A percentile compares a stretch with the other conserved stretches of the same genome.
These are phyloP conservation scores for Exephanes ischioxanthus DNA, from an alignment of 2,888 invertebrate species.

Conservation along the genomic window DNA sequence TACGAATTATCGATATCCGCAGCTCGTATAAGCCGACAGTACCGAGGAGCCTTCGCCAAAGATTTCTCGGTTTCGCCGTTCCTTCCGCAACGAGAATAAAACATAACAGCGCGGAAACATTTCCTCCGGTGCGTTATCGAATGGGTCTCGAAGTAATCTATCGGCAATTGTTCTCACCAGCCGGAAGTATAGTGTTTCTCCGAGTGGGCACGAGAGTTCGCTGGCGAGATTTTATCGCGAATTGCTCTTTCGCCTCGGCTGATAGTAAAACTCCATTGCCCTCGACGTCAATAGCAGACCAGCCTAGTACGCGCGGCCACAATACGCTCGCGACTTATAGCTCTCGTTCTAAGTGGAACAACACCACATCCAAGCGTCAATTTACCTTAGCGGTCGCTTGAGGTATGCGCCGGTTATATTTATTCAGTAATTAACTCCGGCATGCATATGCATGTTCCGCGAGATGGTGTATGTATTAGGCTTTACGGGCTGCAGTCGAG, in stretches of 20 bases:
- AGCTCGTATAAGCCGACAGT: constrained; percentile 10
- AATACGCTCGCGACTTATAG: constrained; percentile 18
- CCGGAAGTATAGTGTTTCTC: constrained; percentile 61
- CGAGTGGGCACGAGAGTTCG: constrained; percentile 8
- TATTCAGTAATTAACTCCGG: constrained; percentile 75
- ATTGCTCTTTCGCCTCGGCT: constrained; percentile 58
- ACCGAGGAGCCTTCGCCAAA: background rate
- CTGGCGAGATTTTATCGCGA: constrained; percentile 58
- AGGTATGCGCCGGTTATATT: constrained; percentile 67
- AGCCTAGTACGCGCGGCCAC: background rate
- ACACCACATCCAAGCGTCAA: constrained; percentile 54
- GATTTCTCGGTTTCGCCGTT: constrained; percentile 17
- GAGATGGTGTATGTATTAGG: constrained; percentile 18
- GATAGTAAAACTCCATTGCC: constrained; percentile 5
- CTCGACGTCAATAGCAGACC: constrained; percentile 24
- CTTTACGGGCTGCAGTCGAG: constrained; percentile 35
- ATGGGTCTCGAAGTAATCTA: constrained; percentile 39
- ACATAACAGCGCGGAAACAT: background rate
- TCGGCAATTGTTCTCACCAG: constrained; percentile 47
- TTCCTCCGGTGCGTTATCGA: constrained; percentile 25
- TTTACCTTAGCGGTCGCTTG: constrained; percentile 62
- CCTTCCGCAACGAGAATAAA: constrained; percentile 9
- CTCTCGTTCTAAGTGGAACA: constrained; percentile 54
- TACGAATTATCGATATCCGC: constrained; percentile 50
- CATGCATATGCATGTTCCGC: constrained; percentile 72